Percentiles rank a stretch among this genome's conserved stretches.
Evolutionary conservation across 2,888 invertebrate species (phyloP).

Genomic region (Agrotis puta): DNA sequence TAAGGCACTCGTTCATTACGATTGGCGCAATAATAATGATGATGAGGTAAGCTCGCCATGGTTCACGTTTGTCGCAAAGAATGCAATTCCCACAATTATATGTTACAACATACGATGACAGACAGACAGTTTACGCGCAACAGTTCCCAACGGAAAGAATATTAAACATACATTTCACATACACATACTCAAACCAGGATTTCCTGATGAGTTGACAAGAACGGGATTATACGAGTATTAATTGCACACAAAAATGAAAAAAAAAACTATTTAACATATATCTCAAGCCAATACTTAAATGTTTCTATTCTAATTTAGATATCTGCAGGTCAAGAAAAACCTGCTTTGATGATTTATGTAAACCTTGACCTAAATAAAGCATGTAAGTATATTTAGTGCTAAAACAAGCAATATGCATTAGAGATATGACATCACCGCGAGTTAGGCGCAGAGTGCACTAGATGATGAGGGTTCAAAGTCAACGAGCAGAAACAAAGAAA

Average conservation of each 20-base stretch:
- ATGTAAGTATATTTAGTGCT: background rate
- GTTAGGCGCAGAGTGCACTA: background rate
- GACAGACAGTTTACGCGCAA: slow-evolving; percentile 24
- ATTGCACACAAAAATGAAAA: background rate
- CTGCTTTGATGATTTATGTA: background rate
- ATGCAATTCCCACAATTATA: slow-evolving; percentile 53
- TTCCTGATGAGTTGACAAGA: slow-evolving; percentile 18
- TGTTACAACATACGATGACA: slow-evolving; percentile 45
- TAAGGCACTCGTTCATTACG: slow-evolving; percentile 37
- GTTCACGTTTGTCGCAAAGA: slow-evolving; percentile 52
- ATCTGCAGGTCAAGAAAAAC: background rate
- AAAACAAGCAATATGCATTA: background rate
- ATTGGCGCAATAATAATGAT: slow-evolving; percentile 39
- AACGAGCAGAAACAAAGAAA: background rate
- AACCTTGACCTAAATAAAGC: background rate
- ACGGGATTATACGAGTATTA: background rate
- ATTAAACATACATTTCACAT: slow-evolving; percentile 33
- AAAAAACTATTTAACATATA: no score
- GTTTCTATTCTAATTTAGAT: background rate
- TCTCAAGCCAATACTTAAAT: no score
- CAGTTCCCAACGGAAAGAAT: slow-evolving; percentile 46
- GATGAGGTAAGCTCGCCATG: slow-evolving; percentile 37
- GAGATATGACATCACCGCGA: background rate
- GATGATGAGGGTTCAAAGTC: background rate
- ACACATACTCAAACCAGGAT: slow-evolving; percentile 10